phyloP scores from a whole-genome alignment of 2,888 invertebrate genomes.

The Callosobruchus maculatus region DNA sequence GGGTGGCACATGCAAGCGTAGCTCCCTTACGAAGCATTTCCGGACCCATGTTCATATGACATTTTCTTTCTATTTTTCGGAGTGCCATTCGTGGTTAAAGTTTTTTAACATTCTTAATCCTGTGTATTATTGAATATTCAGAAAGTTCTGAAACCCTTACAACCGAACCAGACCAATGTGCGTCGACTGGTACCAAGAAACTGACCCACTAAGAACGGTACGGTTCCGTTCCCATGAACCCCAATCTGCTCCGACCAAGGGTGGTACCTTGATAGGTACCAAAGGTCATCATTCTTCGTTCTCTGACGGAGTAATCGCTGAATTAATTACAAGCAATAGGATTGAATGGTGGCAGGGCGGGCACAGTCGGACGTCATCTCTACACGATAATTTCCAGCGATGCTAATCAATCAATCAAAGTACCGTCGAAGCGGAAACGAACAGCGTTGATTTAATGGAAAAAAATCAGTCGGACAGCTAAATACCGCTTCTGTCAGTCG shows the following conservation, averaged over 20 bases:
- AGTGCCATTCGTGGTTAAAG: no score
- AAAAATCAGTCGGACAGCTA: not conserved
- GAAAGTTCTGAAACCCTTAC: no score
- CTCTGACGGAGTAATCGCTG: slow-evolving; percentile 20
- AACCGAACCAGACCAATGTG: no score
- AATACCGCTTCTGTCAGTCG: not conserved
- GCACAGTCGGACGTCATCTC: not conserved
- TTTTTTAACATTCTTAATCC: no score
- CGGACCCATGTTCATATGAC: no score
- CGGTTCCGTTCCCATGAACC: not conserved
- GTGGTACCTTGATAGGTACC: not conserved
- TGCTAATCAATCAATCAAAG: slow-evolving; percentile 9
- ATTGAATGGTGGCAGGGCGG: slow-evolving; percentile 15
- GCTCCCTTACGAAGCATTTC: no score
- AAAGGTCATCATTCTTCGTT: slow-evolving; percentile 13
- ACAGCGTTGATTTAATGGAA: not conserved
- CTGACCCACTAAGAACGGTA: no score
- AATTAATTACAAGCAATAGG: slow-evolving; percentile 19
- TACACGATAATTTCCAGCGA: not conserved
- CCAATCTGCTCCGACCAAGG: not conserved
- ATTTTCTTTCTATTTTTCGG: no score
- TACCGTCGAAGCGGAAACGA: not conserved
- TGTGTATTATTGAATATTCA: no score
- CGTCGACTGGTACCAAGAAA: no score
- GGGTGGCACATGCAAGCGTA: no score